Evolutionary conservation across 2,797 vertebrate genomes (phyloP), one percentile per base, ranked within the genome.

Genomic region (Poeciliopsis turneri): DNA sequence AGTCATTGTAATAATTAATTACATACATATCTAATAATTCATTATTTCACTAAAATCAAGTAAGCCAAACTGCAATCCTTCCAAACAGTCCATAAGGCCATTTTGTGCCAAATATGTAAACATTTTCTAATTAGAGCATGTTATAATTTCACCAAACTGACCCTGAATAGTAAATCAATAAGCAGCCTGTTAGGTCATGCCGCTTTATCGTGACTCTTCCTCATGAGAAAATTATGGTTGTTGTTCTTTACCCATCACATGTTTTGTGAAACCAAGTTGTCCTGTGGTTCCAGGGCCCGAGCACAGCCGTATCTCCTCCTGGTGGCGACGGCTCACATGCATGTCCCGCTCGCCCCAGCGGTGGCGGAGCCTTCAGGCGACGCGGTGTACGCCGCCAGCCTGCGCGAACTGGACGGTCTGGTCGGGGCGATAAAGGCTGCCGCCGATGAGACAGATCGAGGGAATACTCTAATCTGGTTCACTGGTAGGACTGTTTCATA

Each of bases 391-490:
- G 69, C 90, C 11, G 93, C 95, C 1, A 88, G 94, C 82, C 95
- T 99, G 88, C 82, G 30, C 9, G 97, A 99, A 91, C 97, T 99
- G 97, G 98, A 99, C 72, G 45, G 66, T 20, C 87, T 99, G 88
- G 96, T 99, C 75, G 97, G 97, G 49, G 90, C 47, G n/a, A 89
- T 99, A 51, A 97, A 95, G 91, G 92, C 73, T 3, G 81, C 89
- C 0, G 89, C 95, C 0, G 96, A 97, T 89, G 79, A 59, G 66
- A 78, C 72, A 0, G 94, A 93, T 0, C 92, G 88, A 85, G 93
- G 94, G 83, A 96, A 94, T 83, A 98, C 97, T 0, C 92, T 99
- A 1, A 94, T 99, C 84, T 99, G 97, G 98, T 98, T 99, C 86
- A 93, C 97, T 77, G 98, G 98, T 93, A 36, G 77, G 87, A 88